These are phyloP conservation scores for Pteria penguin DNA, from an alignment of 2,888 invertebrate species.

Conservation along the genomic window DNA sequence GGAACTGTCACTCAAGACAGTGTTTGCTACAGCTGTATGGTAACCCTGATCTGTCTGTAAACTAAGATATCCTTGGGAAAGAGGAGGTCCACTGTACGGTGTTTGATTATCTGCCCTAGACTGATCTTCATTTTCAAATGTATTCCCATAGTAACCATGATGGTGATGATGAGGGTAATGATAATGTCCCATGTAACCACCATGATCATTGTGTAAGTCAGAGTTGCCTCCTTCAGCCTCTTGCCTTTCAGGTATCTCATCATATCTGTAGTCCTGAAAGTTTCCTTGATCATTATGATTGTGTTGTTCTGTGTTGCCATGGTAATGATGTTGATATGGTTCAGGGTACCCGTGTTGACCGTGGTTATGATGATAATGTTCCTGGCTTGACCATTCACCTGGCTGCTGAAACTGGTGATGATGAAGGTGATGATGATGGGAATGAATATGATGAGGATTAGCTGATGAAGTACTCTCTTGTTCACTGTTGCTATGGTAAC, in stretches of 20 bases:
- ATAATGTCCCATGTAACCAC: slow-evolving; percentile 21
- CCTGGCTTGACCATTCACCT: slow-evolving; percentile 32
- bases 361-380: slow-evolving; percentile 21
- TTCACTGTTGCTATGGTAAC: slow-evolving; percentile 47
- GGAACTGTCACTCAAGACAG: background rate
- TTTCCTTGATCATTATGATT: slow-evolving; percentile 21
- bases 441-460: slow-evolving; percentile 27
- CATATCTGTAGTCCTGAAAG: slow-evolving; percentile 25
- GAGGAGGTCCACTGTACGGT: slow-evolving; percentile 23
- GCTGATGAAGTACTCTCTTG: slow-evolving; percentile 34
- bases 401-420: slow-evolving; percentile 46
- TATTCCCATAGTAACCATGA: slow-evolving; percentile 23
- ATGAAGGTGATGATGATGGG: slow-evolving; percentile 29
- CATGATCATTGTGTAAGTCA: slow-evolving; percentile 5
- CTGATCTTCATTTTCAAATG: slow-evolving; percentile 30
- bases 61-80: slow-evolving; percentile 37
- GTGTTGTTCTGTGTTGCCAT: background rate
- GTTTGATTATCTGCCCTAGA: slow-evolving; percentile 30
- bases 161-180: slow-evolving; percentile 27
- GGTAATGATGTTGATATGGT: background rate
- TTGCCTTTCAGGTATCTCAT: slow-evolving; percentile 38
- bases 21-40: slow-evolving; percentile 9
- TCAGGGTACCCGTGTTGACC: slow-evolving; percentile 29
- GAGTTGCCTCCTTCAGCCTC: slow-evolving; percentile 39
- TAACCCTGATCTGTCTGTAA: slow-evolving; percentile 33